Percentiles rank a stretch among this genome's conserved stretches.
Evolutionary conservation across 2,113 vertebrate genomes (phyloP).

Genomic region (Crypturellus undulatus): DNA sequence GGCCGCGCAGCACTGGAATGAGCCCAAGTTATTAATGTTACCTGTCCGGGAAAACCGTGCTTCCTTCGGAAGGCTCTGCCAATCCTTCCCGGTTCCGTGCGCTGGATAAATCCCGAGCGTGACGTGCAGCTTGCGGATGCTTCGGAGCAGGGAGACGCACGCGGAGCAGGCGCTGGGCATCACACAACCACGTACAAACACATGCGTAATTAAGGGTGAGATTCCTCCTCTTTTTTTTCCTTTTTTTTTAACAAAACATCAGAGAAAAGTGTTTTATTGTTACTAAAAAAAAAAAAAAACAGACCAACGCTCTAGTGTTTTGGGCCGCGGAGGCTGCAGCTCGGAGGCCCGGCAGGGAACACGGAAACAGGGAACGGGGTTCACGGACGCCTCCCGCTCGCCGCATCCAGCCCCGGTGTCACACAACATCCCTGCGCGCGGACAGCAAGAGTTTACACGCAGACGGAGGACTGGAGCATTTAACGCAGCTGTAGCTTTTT

Average conservation of each 20-base stretch:
- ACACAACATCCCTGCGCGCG: constrained; percentile 29
- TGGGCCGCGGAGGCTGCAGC: constrained; percentile 48
- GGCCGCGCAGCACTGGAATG: too few species aligned
- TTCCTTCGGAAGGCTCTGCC: too few species aligned
- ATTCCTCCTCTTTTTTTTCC: background rate
- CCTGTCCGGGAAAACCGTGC: too few species aligned
- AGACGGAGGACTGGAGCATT: constrained; percentile 46
- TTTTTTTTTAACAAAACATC: constrained; percentile 45
- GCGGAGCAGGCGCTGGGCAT: background rate
- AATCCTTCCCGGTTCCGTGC: too few species aligned
- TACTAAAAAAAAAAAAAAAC: constrained; percentile 31
- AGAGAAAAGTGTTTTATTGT: constrained; percentile 69
- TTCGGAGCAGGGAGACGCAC: too few species aligned
- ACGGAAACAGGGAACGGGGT: background rate
- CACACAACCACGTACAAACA: background rate
- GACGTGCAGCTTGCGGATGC: too few species aligned
- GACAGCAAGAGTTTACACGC: constrained; percentile 57
- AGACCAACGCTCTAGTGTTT: constrained; percentile 38
- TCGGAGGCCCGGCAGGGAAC: background rate
- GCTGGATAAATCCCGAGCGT: too few species aligned
- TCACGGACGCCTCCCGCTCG: background rate
- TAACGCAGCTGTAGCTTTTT: constrained; percentile 17
- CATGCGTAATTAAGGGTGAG: background rate
- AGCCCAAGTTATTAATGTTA: too few species aligned
- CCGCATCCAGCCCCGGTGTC: constrained; percentile 24